Base-by-base conservation (phyloP, 1,140 invertebrate species). In the Delia radicum region DNA sequence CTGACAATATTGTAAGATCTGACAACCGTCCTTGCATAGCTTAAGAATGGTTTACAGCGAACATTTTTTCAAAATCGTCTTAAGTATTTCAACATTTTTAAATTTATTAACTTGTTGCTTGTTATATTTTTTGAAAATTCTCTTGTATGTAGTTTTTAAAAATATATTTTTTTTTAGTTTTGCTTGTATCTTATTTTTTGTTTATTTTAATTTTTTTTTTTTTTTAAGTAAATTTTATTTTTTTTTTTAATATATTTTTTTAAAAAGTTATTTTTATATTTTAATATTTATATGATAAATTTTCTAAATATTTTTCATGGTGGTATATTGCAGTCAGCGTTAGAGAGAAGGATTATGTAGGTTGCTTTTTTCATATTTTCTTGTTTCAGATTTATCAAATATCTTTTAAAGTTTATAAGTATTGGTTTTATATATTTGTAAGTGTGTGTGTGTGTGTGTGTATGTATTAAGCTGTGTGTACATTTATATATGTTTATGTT, bases 321-420 rank as follows among this genome's bases (percentile, higher is more conserved):
- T 84, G 82, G 82, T 84, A 84, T 81, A 81, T 79, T 84, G 82
- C 82, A 84, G 82, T 84, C 82, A 84, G 82, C 82, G 82, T 84
- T 83, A 61, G 21, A 33, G 31, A 69, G 67, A 62, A 62, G 74
- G 63, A 71, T 72, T 42, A 71, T 42, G 18, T 27, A n/a, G n/a
- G 18, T 69, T 18, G 15, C 15, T 75, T 13, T 75, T 63, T 31
- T 8, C 21, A 65, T 46, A 29, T 67, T 24, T 67, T 71, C 46
- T 73, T 26, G 5, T 29, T 63, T 73, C 6, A 48, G 26, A n/a
- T 71, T 76, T 61, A 74, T 55, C 18, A 75, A 75, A 67, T 67
- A 69, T 69, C 18, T 46, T 65, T 33, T 65, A 74, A 18, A 18
- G 67, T 27, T 73, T 26, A n/a, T 55, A 7, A 55, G 21, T 55